Evolutionary conservation across 2,888 invertebrate species (phyloP), one percentile per base, ranked within the genome.

Genomic region (Himalopsyche anomala): DNA sequence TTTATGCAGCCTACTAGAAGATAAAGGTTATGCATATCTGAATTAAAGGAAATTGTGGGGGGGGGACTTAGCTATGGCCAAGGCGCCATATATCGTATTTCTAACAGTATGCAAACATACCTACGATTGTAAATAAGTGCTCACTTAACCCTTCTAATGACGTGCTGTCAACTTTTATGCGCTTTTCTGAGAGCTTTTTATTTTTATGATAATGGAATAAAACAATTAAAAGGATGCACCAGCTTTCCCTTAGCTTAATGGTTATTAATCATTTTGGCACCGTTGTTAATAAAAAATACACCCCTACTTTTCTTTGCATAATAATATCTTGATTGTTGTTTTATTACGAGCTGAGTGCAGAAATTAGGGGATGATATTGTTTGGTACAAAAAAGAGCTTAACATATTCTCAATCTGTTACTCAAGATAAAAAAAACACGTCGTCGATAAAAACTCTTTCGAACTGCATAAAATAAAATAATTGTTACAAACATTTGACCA

Each of bases 191-290:
- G 62, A 62, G 28, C 62, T 19, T 62, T 62, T 9, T 19, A 28
- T 74, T 74, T 74, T 74, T 36, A 74, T 36, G 74, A 38, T 74
- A 74, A 74, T 74, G 74, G 74, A 74, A 74, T 36, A 74, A 74
- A 74, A 74, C 62, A 74, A 74, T 74, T 74, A 36, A 28, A 28
- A 74, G 6, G 0, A 15, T 74, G 19, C 74, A 74, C 38, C 74
- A 36, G 74, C 36, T 38, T 4, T 36, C 74, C 38, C 12, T 36
- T 15, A 1, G 19, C 36, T 11, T 74, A 74, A 74, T 74, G n/a
- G 19, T 12, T 12, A 74, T 74, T 74, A 74, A 36, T 74, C 38
- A 74, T 74, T 38, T 38, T 74, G 74, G 15, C 8, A 69, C 28
- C 4, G 8, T 36, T 36, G 28, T 28, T 28, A 28, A 28, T 28